Conservation (phyloP, 2,797 vertebrate species). For the Alosa sapidissima region DNA sequence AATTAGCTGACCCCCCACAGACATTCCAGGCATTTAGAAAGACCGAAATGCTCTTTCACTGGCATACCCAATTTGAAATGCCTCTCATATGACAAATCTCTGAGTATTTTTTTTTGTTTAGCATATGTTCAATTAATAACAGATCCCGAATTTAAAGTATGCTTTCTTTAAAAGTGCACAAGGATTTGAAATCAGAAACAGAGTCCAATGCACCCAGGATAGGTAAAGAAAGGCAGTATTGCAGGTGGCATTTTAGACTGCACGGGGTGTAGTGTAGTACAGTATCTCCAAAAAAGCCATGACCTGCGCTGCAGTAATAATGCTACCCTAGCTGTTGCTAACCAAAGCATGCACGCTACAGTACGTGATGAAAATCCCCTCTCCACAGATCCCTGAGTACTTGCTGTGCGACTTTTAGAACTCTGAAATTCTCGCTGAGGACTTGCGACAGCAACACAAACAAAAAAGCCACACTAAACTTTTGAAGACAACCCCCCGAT, state of each 20-base stretch:
- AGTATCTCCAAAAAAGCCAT: conserved; percentile 70
- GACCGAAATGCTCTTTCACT: conserved; percentile 53
- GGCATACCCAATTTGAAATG: conserved; percentile 30
- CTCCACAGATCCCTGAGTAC: conserved; percentile 58
- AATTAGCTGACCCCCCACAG: conserved; percentile 44
- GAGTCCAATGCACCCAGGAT: background rate
- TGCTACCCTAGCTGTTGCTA: conserved; percentile 63
- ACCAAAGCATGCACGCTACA: conserved; percentile 66
- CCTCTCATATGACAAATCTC: conserved; percentile 25
- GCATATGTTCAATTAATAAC: background rate
- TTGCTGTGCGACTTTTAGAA: conserved; percentile 78
- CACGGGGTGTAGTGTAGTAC: conserved; percentile 27
- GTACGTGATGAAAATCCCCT: conserved; percentile 40
- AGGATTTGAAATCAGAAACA: background rate
- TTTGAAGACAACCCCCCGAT: conserved; percentile 38
- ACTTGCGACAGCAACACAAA: conserved; percentile 42
- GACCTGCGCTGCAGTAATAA: conserved; percentile 64
- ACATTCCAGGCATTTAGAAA: conserved; percentile 54
- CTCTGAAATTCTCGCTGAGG: conserved; percentile 68
- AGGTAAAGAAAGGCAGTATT: conserved; percentile 53
- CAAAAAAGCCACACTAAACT: conserved; percentile 79
- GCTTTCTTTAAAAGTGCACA: conserved; percentile 8
- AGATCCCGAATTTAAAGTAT: background rate
- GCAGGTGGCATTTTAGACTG: conserved; percentile 57
- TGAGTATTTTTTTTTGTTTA: conserved; percentile 34